Conservation (phyloP, 2,888 invertebrate species). For the Erebia epiphron region DNA sequence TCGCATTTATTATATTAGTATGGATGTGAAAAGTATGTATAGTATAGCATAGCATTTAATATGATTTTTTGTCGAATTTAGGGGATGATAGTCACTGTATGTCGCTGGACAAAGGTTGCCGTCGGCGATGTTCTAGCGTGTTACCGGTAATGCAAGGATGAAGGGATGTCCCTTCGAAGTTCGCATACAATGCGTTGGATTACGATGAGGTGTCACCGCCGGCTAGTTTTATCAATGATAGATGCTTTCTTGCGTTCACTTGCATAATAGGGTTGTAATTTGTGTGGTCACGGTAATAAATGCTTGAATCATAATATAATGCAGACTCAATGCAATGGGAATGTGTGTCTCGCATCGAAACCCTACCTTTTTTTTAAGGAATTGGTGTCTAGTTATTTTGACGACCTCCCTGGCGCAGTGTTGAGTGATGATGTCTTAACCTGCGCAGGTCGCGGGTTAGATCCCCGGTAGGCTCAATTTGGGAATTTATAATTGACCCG, state of each 20-base stretch:
- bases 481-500: too few species aligned
- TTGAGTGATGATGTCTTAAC: too few species aligned
- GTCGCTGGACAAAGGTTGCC: background rate
- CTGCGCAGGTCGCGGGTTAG: too few species aligned
- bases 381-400: too few species aligned
- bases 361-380: too few species aligned
- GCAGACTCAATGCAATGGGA: too few species aligned
- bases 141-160: conserved; percentile 10
- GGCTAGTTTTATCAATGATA: conserved; percentile 71
- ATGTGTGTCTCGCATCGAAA: too few species aligned
- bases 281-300: conserved; percentile 35
- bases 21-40: too few species aligned
- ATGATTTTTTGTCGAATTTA: background rate
- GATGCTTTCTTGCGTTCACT: conserved; percentile 47
- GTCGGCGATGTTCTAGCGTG: background rate
- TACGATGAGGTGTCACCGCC: conserved; percentile 61
- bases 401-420: too few species aligned
- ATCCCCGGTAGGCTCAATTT: too few species aligned
- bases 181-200: conserved; percentile 44
- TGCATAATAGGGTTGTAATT: conserved; percentile 27
- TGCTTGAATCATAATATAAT: background rate
- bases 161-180: conserved; percentile 2
- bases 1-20: too few species aligned
- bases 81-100: background rate
- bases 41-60: background rate